Evolutionary conservation across 2,888 invertebrate species (phyloP), one percentile per base, ranked within the genome.

Genomic region (Steinernema carpocapsae): DNA sequence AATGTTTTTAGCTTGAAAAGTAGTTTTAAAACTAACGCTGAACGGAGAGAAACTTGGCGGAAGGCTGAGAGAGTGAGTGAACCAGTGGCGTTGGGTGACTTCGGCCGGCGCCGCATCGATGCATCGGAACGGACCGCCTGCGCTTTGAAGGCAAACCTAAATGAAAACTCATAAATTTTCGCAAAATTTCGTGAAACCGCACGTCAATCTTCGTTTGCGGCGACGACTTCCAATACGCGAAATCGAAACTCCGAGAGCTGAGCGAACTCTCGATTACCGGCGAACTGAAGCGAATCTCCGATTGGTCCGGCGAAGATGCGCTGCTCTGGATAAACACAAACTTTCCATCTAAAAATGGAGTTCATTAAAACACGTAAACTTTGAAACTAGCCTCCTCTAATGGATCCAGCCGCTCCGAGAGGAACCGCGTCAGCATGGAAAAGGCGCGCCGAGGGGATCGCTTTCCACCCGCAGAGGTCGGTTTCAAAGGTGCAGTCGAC

Each of bases 291-390:
- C 64, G 64, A 17, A 64, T 64, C 64, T 64, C 64, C 17, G 64
- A 64, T 29, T 64, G 32, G 64, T 64, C 64, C 6, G 37, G 37
- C 4, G 64, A 1, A 32, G 29, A 17, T 17, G 64, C 24, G 32
- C 64, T 64, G 32, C 64, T 64, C 19, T 64, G 64, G 64, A 64
- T 64, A 32, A 64, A 64, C 26, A 64, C 64, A 29, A 64, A 64
- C n/a, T 64, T 64, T 17, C 64, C 64, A 32, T 64, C 64, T 64
- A 32, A 14, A 56, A 56, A 1, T 37, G 37, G 22, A 14, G 3
- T 26, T 56, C 22, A 19, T 4, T 22, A 14, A 4, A 19, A 22
- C 6, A 2, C 14, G 19, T 51, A 56, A 17, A 56, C 22, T 26
- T 6, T 4, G 3, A 14, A 26, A 19, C 64, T 12, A 10, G 32